Evolutionary conservation across 2,888 invertebrate genomes (phyloP).

Genomic region (Chrysolina americana): DNA sequence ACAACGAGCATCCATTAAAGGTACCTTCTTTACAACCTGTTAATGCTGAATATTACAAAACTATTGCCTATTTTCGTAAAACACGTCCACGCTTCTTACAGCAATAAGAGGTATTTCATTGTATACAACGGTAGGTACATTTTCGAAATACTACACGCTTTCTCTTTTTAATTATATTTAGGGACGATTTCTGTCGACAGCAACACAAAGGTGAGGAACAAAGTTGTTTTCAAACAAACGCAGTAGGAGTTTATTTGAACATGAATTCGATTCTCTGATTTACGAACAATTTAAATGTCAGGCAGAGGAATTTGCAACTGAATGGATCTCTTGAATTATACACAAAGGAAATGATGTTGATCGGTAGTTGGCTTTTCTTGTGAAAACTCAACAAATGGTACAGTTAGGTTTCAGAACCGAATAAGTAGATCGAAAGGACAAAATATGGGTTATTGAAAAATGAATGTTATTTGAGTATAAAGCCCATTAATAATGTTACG

Average conservation of each 20-base stretch:
- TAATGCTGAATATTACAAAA: slow-evolving; percentile 39
- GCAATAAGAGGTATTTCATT: slow-evolving; percentile 36
- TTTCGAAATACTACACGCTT: slow-evolving; percentile 20
- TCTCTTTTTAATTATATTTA: slow-evolving; percentile 31
- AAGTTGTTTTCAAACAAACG: slow-evolving; percentile 15
- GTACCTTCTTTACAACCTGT: slow-evolving; percentile 26
- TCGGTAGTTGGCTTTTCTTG: too few relatives aligned
- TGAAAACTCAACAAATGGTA: too few relatives aligned
- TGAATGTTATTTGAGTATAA: too few relatives aligned
- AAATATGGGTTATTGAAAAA: too few relatives aligned
- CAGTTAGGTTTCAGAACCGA: too few relatives aligned
- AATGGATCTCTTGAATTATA: neutral
- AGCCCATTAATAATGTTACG: too few relatives aligned
- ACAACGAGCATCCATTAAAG: slow-evolving; percentile 30
- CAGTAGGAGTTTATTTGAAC: slow-evolving; percentile 1
- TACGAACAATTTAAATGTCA: slow-evolving; percentile 6
- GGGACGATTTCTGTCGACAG: slow-evolving; percentile 24
- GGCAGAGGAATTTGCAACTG: neutral
- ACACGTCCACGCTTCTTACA: slow-evolving; percentile 35
- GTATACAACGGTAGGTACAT: slow-evolving; percentile 21
- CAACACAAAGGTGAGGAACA: slow-evolving; percentile 20
- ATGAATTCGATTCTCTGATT: slow-evolving; percentile 12
- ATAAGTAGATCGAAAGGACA: too few relatives aligned
- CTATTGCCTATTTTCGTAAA: slow-evolving; percentile 38
- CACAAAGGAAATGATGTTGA: neutral